Evolutionary conservation across 2,113 vertebrate species (phyloP).

Genomic region (Coracopsis vasa): DNA sequence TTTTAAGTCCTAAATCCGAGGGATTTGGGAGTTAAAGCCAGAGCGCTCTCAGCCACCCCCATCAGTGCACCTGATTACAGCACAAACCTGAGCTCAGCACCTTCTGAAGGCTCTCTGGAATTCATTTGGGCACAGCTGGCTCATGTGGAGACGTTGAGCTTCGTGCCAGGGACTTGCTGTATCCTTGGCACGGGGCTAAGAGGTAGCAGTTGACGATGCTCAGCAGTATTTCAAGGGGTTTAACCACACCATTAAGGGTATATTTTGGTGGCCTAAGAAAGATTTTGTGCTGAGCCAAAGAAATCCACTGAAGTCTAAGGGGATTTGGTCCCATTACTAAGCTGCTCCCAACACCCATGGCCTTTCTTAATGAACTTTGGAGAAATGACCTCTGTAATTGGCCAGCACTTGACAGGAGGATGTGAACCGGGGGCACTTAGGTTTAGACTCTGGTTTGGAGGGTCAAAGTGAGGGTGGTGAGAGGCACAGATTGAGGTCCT

Average conservation of each 20-base stretch:
- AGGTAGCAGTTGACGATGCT: neutral
- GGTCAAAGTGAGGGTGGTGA: neutral
- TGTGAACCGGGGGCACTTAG: rapidly evolving
- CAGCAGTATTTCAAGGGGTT: neutral
- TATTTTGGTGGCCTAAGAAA: neutral
- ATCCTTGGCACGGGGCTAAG: neutral
- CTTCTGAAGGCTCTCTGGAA: neutral
- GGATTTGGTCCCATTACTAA: neutral
- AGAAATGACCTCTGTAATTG: neutral
- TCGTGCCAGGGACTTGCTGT: neutral
- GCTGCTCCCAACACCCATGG: neutral
- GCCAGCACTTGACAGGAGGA: neutral
- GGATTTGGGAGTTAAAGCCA: constrained; percentile 42
- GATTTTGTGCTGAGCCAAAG: constrained; percentile 37
- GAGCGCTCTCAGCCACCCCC: neutral
- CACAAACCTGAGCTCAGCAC: neutral
- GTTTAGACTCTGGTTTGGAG: neutral
- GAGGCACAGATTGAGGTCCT: neutral
- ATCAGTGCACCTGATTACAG: neutral
- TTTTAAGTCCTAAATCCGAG: constrained; percentile 41
- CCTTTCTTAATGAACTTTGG: neutral
- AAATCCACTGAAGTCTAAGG: constrained; percentile 28
- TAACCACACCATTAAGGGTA: neutral
- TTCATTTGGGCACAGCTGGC: neutral
- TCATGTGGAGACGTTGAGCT: neutral